Evolutionary conservation across 2,888 invertebrate species (phyloP).

Genomic region (Nasonia oneida): DNA sequence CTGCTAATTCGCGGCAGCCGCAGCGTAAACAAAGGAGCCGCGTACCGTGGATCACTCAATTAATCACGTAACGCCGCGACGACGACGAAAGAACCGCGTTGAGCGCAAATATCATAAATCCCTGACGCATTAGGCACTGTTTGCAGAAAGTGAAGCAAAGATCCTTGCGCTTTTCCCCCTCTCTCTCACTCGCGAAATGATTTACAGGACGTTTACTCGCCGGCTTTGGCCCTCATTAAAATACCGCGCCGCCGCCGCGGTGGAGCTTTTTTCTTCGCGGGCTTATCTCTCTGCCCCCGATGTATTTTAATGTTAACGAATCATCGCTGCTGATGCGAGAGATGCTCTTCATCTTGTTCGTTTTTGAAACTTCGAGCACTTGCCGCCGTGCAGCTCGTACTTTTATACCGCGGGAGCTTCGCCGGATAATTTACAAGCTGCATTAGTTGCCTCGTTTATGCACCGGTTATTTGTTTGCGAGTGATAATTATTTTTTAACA

Average conservation of each 20-base stretch:
- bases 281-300: slow-evolving; percentile 41
- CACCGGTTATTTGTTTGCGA: neutral
- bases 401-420: neutral
- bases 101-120: slow-evolving; percentile 54
- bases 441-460: slow-evolving; percentile 6
- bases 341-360: neutral
- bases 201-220: slow-evolving; percentile 78
- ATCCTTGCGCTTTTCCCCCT: neutral
- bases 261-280: slow-evolving; percentile 3
- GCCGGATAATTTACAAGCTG: slow-evolving; percentile 12
- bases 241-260: slow-evolving; percentile 70
- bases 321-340: slow-evolving; percentile 22
- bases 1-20: slow-evolving; percentile 17
- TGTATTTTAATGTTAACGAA: slow-evolving; percentile 44
- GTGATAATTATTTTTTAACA: neutral
- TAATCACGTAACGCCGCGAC: slow-evolving; percentile 22
- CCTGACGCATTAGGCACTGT: slow-evolving; percentile 16
- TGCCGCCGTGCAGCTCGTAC: neutral
- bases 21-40: slow-evolving; percentile 28
- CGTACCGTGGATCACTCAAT: slow-evolving; percentile 23
- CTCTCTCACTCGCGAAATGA: slow-evolving; percentile 69
- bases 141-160: too few relatives aligned
- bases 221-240: slow-evolving; percentile 78
- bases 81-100: neutral
- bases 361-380: neutral